Evolutionary conservation across 2,888 invertebrate species (phyloP).

Genomic region (Liopterus haemorrhoidalis): DNA sequence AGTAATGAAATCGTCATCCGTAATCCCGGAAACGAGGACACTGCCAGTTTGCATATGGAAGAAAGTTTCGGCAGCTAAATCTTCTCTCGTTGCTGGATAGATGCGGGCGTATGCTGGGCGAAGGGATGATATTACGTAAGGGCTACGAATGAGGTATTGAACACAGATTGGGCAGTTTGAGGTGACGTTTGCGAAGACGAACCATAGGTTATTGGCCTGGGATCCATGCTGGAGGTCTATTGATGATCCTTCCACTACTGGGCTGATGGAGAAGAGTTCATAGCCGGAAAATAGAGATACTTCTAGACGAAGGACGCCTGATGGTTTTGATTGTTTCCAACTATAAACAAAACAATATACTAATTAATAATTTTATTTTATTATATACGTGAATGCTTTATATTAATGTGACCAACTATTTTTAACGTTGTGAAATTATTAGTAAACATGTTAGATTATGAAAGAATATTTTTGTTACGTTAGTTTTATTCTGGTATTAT

Average conservation of each 20-base stretch:
- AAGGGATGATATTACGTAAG: slow-evolving; percentile 55
- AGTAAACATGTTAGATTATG: too few relatives aligned
- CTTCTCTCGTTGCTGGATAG: slow-evolving; percentile 57
- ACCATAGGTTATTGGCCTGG: slow-evolving; percentile 58
- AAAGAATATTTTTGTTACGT: too few relatives aligned
- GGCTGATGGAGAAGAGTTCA: slow-evolving; percentile 52
- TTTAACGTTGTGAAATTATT: too few relatives aligned
- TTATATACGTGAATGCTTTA: too few relatives aligned
- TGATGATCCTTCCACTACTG: slow-evolving; percentile 49
- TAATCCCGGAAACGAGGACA: slow-evolving; percentile 54
- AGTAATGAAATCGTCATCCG: slow-evolving; percentile 60
- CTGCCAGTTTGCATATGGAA: slow-evolving; percentile 59
- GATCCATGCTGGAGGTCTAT: slow-evolving; percentile 57
- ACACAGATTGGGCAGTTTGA: slow-evolving; percentile 58
- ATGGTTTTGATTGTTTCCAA: slow-evolving; percentile 57
- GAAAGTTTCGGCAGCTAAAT: slow-evolving; percentile 58
- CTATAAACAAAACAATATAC: slow-evolving; percentile 38
- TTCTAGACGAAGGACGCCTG: slow-evolving; percentile 57
- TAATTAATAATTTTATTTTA: too few relatives aligned
- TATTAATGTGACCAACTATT: too few relatives aligned
- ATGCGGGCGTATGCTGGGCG: slow-evolving; percentile 59
- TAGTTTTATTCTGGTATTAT: too few relatives aligned
- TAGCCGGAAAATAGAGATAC: slow-evolving; percentile 60
- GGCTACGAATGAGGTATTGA: slow-evolving; percentile 55
- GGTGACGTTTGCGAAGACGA: slow-evolving; percentile 59